phyloP scores from a whole-genome alignment of 1,140 invertebrate species.

The Globodera ellingtonae region DNA sequence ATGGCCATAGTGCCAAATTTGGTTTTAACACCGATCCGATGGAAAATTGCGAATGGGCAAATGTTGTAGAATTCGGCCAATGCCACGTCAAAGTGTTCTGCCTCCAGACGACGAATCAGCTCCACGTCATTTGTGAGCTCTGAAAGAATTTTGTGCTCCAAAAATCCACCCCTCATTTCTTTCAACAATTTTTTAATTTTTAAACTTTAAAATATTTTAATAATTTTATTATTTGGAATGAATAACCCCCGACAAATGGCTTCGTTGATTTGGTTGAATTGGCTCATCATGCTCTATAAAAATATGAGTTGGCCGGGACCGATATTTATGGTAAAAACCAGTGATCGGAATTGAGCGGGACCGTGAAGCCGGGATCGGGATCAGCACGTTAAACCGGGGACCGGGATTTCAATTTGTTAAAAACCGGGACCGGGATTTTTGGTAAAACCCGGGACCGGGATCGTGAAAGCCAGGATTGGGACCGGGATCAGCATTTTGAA shows the following conservation, averaged over 20 bases:
- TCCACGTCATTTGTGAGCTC: conserved; percentile 6
- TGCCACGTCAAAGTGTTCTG: conserved; percentile 36
- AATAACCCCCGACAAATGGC: not conserved
- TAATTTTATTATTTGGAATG: not conserved
- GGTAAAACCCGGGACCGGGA: too few species aligned
- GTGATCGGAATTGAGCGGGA: too few species aligned
- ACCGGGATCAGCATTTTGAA: too few species aligned
- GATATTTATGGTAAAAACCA: too few species aligned
- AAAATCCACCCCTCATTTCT: not conserved
- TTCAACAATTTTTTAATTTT: not conserved
- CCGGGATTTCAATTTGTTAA: too few species aligned
- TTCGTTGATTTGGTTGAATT: not conserved
- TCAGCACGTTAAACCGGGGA: too few species aligned
- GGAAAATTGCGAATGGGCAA: conserved; percentile 32
- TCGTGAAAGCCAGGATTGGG: too few species aligned
- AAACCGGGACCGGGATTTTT: too few species aligned
- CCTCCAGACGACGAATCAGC: conserved; percentile 1
- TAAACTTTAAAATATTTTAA: not conserved
- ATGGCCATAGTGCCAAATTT: conserved; percentile 9
- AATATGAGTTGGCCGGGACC: too few species aligned
- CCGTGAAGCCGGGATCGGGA: too few species aligned
- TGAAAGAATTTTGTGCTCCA: not conserved
- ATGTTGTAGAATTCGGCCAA: conserved; percentile 32
- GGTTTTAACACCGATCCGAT: conserved; percentile 27
- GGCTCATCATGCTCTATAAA: not conserved